Evolutionary conservation across 2,113 vertebrate genomes (phyloP).

Genomic region (Motacilla tschutschensis): DNA sequence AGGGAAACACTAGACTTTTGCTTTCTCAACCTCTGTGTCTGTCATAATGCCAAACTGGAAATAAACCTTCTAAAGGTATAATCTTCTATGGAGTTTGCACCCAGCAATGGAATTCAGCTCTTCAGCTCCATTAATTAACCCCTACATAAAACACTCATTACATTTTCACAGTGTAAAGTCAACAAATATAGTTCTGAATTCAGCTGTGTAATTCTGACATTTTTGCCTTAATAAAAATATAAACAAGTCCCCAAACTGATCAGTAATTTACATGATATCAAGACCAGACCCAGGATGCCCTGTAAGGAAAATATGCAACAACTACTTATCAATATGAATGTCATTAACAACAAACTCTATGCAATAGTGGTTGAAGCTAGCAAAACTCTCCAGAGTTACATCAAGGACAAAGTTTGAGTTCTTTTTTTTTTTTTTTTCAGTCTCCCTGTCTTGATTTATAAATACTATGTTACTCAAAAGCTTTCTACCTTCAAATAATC

Average conservation of each 20-base stretch:
- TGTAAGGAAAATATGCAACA: background rate
- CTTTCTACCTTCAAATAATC: background rate
- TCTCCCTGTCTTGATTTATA: background rate
- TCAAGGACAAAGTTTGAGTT: background rate
- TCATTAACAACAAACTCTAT: background rate
- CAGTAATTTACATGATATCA: background rate
- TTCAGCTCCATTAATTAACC: background rate
- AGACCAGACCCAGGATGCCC: background rate
- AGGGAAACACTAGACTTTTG: background rate
- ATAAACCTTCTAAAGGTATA: background rate
- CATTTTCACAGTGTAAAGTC: background rate
- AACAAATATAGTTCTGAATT: background rate
- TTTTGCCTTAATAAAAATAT: background rate
- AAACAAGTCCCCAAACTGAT: background rate
- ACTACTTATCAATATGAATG: background rate
- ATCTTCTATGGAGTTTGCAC: background rate
- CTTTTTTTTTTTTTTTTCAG: background rate
- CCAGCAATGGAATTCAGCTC: background rate
- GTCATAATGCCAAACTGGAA: background rate
- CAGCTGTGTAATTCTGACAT: background rate
- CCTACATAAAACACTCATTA: background rate
- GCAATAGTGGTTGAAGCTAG: background rate
- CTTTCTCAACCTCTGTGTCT: background rate
- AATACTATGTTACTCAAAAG: background rate
- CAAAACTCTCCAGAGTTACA: background rate